These are phyloP conservation scores for Peromyscus leucopus DNA, from an alignment of 2,113 vertebrate species.

Conservation along the genomic window DNA sequence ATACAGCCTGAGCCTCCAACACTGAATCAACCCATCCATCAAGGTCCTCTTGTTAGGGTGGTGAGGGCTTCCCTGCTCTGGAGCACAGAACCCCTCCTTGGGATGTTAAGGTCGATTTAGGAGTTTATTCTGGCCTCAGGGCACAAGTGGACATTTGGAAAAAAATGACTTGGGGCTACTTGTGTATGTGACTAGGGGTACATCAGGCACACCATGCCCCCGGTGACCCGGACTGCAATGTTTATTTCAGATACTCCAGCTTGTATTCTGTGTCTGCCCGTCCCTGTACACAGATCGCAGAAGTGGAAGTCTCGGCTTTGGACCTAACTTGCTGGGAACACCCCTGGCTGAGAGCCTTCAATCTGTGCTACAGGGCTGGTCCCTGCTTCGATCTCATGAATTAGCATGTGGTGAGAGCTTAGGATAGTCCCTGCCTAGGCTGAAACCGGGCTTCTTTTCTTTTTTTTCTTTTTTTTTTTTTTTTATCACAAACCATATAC, in stretches of 20 bases:
- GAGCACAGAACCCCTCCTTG: background rate
- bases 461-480: background rate
- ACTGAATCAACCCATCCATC: background rate
- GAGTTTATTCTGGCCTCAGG: background rate
- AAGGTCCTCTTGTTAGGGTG: background rate
- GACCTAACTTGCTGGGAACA: background rate
- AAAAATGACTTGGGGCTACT: background rate
- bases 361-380: background rate
- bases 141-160: background rate
- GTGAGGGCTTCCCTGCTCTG: too few relatives aligned
- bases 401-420: background rate
- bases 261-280: background rate
- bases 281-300: background rate
- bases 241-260: background rate
- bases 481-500: background rate
- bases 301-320: background rate
- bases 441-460: background rate
- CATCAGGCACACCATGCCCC: background rate
- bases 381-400: background rate
- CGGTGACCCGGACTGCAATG: fast-evolving
- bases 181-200: background rate
- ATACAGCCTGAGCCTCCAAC: background rate
- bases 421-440: background rate
- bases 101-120: background rate
- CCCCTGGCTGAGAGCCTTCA: background rate